Percentiles rank a stretch among this genome's conserved stretches.
These are phyloP conservation scores for Ictalurus furcatus DNA, from an alignment of 2,113 vertebrate species.

Conservation along the genomic window DNA sequence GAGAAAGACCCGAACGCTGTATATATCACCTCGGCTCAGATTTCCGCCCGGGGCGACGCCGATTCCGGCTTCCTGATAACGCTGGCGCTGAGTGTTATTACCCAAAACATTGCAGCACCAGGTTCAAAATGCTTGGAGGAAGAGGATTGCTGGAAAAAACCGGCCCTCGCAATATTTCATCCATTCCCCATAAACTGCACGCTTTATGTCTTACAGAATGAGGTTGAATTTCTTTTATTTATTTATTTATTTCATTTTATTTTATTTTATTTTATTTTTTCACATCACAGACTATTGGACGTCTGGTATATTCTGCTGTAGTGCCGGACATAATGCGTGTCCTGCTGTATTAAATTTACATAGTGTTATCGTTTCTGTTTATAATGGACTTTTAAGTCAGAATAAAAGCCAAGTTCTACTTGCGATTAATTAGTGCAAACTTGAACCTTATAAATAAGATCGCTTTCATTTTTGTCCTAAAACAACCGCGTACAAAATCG, in stretches of 20 bases:
- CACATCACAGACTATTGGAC: not conserved
- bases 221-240: not conserved
- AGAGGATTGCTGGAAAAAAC: constrained; percentile 8
- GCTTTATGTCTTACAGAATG: not conserved
- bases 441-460: not conserved
- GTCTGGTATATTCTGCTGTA: not conserved
- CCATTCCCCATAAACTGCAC: not conserved
- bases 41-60: constrained; percentile 7
- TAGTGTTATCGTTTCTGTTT: not conserved
- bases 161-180: not conserved
- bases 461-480: too few relatives aligned
- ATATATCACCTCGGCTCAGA: constrained; percentile 14
- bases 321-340: not conserved
- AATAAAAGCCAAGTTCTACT: not conserved
- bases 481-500: too few relatives aligned
- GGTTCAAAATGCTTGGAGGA: not conserved
- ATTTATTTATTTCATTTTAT: not conserved
- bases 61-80: constrained; percentile 18
- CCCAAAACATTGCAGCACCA: not conserved
- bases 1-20: not conserved
- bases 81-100: not conserved
- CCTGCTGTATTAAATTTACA: not conserved
- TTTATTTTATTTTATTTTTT: not conserved
- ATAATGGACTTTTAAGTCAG: not conserved
- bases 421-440: not conserved